Conservation (phyloP, 1,140 invertebrate species). For the Dendroctonus valens region DNA sequence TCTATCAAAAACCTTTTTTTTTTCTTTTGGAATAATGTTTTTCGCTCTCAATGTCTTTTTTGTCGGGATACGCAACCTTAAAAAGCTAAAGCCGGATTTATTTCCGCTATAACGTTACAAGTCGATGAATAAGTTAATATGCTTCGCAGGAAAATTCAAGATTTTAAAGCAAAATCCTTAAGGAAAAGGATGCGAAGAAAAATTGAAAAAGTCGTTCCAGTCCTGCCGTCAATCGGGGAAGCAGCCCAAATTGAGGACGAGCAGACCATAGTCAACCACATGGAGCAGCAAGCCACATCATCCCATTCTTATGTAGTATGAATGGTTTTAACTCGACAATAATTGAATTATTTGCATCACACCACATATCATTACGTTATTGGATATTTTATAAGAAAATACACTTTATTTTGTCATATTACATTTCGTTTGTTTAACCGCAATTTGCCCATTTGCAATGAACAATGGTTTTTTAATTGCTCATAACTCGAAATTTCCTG, state of each 20-base stretch:
- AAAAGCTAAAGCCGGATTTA: too few relatives aligned
- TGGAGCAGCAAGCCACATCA: constrained; percentile 3
- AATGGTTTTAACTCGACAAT: too few relatives aligned
- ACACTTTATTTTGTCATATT: too few relatives aligned
- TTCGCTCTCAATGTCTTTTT: not conserved
- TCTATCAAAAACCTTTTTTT: not conserved
- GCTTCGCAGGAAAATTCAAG: constrained; percentile 2
- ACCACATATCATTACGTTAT: too few relatives aligned
- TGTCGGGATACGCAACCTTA: too few relatives aligned
- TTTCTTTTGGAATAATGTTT: not conserved
- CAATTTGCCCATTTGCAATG: too few relatives aligned
- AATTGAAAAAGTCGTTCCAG: constrained; percentile 3
- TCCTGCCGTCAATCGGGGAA: constrained; percentile 5
- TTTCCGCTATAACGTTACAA: not conserved
- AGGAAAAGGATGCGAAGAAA: constrained; percentile 1
- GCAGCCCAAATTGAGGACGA: not conserved
- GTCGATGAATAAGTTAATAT: not conserved
- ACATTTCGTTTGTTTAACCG: too few relatives aligned
- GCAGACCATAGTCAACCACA: constrained; percentile 1
- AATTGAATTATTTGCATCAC: too few relatives aligned
- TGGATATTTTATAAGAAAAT: too few relatives aligned
- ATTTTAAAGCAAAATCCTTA: constrained; percentile 4
- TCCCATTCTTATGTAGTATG: not conserved
- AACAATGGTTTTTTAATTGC: too few relatives aligned
- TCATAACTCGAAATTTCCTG: too few relatives aligned